Conservation (phyloP, 2,797 vertebrate genomes). For the Heteromormyrus szaboi region DNA sequence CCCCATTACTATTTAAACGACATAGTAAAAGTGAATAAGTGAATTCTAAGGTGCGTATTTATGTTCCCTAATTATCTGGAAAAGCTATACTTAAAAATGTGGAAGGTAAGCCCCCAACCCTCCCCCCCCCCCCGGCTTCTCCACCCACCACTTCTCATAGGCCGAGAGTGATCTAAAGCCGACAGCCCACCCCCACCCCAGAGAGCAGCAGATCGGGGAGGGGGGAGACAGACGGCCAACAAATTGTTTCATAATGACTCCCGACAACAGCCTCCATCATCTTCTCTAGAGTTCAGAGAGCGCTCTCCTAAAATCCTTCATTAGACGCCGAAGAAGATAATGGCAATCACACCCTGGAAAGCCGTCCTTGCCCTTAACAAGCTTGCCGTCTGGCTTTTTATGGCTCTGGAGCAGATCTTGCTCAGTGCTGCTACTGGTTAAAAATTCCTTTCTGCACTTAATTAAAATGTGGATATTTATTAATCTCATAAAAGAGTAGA, state of each 20-base stretch:
- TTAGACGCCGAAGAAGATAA: slow-evolving; percentile 19
- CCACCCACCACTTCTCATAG: not conserved
- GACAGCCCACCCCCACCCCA: slow-evolving; percentile 7
- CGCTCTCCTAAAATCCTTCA: slow-evolving; percentile 14
- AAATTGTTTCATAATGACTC: slow-evolving; percentile 47
- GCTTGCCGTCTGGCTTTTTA: slow-evolving; percentile 8
- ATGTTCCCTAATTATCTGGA: not conserved
- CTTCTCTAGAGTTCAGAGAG: slow-evolving; percentile 26
- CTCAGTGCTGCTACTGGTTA: not conserved
- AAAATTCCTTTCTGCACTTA: not conserved
- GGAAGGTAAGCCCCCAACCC: not conserved
- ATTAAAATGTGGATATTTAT: slow-evolving; percentile 14
- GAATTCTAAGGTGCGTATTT: not conserved
- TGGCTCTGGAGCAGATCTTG: not conserved
- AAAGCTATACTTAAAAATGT: not conserved
- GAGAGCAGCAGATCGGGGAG: slow-evolving; percentile 22
- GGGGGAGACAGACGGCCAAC: slow-evolving; percentile 39
- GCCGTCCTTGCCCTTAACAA: not conserved
- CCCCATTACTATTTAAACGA: not conserved
- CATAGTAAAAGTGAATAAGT: not conserved
- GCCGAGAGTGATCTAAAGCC: not conserved
- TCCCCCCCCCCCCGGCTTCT: slow-evolving; percentile 16
- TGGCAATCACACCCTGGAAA: not conserved
- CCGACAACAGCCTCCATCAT: slow-evolving; percentile 34
- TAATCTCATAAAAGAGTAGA: slow-evolving; percentile 2